Percentiles rank a stretch among this genome's conserved stretches.
Evolutionary conservation across 1,140 invertebrate species (phyloP).

Genomic region (Meloidogyne exigua): DNA sequence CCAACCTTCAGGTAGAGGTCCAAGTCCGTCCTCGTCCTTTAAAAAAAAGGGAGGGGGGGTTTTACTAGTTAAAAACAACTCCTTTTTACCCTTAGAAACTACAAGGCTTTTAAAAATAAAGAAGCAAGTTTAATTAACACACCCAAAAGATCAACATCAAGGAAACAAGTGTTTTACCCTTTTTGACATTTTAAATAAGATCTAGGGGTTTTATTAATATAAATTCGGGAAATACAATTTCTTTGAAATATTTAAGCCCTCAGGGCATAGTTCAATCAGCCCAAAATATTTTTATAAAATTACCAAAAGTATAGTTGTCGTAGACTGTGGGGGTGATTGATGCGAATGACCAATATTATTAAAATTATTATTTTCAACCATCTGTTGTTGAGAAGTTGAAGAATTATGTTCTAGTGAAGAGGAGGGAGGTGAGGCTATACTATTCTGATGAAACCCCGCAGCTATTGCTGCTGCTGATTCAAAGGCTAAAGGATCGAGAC

Average conservation of each 20-base stretch:
- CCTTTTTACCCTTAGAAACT: too few relatives aligned
- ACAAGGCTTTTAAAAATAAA: too few relatives aligned
- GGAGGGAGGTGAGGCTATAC: background rate
- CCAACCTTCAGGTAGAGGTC: slow-evolving; percentile 45
- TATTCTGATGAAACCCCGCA: background rate
- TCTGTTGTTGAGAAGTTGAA: slow-evolving; percentile 16
- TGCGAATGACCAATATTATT: background rate
- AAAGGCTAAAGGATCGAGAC: slow-evolving; percentile 31
- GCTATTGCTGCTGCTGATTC: slow-evolving; percentile 13
- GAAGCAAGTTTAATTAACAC: too few relatives aligned
- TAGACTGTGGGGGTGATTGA: background rate
- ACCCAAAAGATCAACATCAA: too few relatives aligned
- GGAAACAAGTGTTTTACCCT: too few relatives aligned
- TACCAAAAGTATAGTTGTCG: background rate
- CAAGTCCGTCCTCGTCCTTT: slow-evolving; percentile 33
- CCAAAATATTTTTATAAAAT: background rate
- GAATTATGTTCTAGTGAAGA: background rate
- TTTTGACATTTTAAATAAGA: too few relatives aligned
- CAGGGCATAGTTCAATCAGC: background rate
- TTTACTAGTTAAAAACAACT: too few relatives aligned
- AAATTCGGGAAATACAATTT: too few relatives aligned
- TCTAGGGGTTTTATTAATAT: too few relatives aligned
- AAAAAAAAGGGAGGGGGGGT: too few relatives aligned
- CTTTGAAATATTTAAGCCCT: background rate
- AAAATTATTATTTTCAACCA: background rate